Percentiles rank a stretch among this genome's conserved stretches.
Evolutionary conservation across 2,888 invertebrate species (phyloP).

Genomic region (Nephrotoma appendiculata): DNA sequence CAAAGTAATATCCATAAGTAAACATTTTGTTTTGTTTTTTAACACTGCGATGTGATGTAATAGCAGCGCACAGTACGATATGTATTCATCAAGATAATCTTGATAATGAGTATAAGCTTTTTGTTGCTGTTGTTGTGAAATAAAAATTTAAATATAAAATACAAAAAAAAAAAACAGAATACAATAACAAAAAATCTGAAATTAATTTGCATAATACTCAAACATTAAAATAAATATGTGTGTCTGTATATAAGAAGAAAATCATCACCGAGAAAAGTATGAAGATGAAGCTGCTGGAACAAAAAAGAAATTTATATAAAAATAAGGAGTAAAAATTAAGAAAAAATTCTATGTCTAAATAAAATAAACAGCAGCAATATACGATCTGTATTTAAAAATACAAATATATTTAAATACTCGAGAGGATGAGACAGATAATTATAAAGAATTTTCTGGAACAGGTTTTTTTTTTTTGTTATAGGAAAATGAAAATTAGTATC

Average conservation of each 20-base stretch:
- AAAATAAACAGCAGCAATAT: background rate
- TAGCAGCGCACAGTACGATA: background rate
- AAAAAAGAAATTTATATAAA: background rate
- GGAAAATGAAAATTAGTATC: background rate
- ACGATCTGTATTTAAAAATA: background rate
- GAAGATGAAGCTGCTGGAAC: background rate
- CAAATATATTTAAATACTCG: too few relatives aligned
- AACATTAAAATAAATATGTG: background rate
- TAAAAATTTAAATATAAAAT: background rate
- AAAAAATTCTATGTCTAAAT: background rate
- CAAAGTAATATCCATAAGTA: background rate
- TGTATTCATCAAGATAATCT: background rate
- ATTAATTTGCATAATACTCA: background rate
- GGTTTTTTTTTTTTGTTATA: background rate
- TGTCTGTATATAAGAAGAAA: background rate
- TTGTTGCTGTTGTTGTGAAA: background rate
- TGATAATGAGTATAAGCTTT: background rate
- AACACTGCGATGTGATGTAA: background rate
- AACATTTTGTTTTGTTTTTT: background rate
- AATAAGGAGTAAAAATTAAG: background rate
- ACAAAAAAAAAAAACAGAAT: background rate
- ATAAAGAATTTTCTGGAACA: too few relatives aligned
- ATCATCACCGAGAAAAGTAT: background rate
- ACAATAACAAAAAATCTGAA: background rate
- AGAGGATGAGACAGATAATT: background rate